A percentile compares a stretch with the other conserved stretches of the same genome.
Conservation (phyloP, 2,888 invertebrate genomes). For the Thelaira solivaga region DNA sequence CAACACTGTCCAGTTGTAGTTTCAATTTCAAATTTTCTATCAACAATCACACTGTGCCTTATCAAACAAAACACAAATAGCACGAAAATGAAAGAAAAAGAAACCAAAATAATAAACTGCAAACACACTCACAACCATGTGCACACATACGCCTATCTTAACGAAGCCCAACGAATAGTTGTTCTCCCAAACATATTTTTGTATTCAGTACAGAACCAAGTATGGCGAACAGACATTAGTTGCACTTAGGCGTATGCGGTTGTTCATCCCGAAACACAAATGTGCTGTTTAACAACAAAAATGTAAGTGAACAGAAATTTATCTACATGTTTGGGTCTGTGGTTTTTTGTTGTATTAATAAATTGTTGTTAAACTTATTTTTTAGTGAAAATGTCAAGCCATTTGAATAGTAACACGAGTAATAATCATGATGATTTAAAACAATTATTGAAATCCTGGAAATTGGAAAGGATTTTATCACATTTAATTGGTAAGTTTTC, state of each 20-base stretch:
- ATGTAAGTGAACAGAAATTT: no score
- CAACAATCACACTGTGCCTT: neutral
- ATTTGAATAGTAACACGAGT: no score
- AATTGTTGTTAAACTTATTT: no score
- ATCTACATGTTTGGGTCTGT: no score
- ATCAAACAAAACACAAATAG: neutral
- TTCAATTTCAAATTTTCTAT: no score
- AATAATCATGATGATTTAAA: constrained; percentile 10
- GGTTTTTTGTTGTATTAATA: no score
- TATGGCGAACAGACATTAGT: neutral
- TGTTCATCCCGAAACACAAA: neutral
- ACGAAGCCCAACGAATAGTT: neutral
- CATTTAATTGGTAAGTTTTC: constrained; percentile 44
- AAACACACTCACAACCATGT: neutral
- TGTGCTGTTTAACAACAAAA: no score
- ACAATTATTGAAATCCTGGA: constrained; percentile 31
- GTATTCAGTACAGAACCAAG: constrained; percentile 3
- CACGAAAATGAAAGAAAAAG: neutral
- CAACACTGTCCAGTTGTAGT: no score
- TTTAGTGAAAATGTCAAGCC: neutral
- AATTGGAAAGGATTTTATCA: constrained; percentile 39
- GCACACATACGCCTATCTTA: neutral
- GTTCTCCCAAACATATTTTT: constrained; percentile 26
- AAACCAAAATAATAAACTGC: neutral
- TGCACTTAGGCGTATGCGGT: neutral